phyloP scores from a whole-genome alignment of 1,140 invertebrate species.

The Nylanderia fulva region DNA sequence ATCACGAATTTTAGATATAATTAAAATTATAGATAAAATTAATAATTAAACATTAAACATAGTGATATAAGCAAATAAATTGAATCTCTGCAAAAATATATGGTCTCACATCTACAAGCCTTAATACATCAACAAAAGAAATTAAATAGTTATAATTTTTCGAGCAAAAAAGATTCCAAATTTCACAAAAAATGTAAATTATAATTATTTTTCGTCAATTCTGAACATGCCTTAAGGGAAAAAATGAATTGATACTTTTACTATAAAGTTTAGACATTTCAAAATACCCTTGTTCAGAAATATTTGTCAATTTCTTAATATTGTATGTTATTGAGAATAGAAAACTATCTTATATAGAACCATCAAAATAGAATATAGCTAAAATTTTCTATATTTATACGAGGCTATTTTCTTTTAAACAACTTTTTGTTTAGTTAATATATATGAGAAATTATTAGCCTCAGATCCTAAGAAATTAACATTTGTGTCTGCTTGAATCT shows the following conservation, averaged over 20 bases:
- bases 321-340: not conserved
- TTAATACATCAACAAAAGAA: no score
- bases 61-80: no score
- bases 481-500: not conserved
- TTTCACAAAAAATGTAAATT: not conserved
- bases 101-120: no score
- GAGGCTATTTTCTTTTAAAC: not conserved
- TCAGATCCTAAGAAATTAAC: not conserved
- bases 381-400: not conserved
- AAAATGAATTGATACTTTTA: not conserved
- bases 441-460: not conserved
- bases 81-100: no score
- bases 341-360: not conserved
- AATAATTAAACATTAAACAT: no score
- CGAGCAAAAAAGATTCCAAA: not conserved
- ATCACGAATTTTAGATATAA: no score
- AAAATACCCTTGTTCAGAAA: not conserved
- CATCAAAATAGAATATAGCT: slow-evolving; percentile 22
- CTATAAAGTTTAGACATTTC: not conserved
- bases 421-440: not conserved
- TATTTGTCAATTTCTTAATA: not conserved
- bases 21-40: no score
- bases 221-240: not conserved
- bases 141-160: not conserved
- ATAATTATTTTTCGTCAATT: not conserved